Conservation (phyloP, 2,113 vertebrate species). For the Amazona guildingii region DNA sequence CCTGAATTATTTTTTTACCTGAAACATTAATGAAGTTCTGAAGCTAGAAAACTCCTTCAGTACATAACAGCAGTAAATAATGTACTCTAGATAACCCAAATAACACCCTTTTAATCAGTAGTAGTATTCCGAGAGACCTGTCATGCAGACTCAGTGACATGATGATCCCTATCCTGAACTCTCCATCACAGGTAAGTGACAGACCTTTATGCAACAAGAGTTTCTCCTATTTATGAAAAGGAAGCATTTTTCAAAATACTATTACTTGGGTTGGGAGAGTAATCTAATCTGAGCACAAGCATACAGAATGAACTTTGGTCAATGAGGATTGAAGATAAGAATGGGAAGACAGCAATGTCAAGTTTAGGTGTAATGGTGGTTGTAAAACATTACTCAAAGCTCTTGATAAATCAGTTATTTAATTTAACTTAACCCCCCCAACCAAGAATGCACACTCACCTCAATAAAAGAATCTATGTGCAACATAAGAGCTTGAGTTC, state of each 20-base stretch:
- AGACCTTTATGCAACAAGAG: neutral
- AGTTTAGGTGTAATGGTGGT: neutral
- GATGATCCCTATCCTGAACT: neutral
- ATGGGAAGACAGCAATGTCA: neutral
- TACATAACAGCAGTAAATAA: neutral
- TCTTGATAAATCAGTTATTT: neutral
- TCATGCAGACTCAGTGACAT: neutral
- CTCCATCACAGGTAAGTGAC: neutral
- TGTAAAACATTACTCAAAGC: neutral
- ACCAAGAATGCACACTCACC: slow-evolving; percentile 72
- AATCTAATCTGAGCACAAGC: neutral
- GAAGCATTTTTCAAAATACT: neutral
- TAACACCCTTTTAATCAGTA: neutral
- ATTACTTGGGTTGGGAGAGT: neutral
- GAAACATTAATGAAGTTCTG: neutral
- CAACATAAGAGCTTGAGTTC: slow-evolving; percentile 94
- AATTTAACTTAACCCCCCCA: neutral
- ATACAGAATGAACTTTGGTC: neutral
- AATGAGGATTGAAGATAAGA: neutral
- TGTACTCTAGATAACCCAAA: neutral
- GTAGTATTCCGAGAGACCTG: neutral
- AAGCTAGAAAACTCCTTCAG: neutral
- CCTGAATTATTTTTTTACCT: neutral
- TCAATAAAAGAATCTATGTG: slow-evolving; percentile 96
- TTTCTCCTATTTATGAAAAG: neutral